Base-by-base conservation (phyloP, 2,888 invertebrate genomes). In the Hemicrepidius hirtus region DNA sequence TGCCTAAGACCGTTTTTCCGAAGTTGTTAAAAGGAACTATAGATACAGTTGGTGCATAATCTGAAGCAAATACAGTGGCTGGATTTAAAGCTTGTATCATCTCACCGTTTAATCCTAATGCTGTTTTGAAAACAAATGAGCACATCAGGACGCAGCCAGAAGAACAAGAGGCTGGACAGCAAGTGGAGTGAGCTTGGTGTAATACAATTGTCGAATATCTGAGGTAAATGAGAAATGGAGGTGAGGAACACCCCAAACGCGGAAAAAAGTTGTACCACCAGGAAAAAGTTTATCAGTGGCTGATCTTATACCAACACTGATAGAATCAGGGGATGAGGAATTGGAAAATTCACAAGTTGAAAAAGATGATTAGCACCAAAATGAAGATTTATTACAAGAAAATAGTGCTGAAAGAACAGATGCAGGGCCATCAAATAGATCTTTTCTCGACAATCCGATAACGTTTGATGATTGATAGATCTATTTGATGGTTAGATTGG, bases 11-110 rank as follows among this genome's bases (percentile, higher is more conserved):
- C 1, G 1, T 44, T 1, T 67, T 67, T 28, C 66, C 55, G 0
- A 40, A 24, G 3, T 35, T 12, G 24, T 16, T 62, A 3, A 40
- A 62, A 0, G 44, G 18, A 18, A 49, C 46, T 0, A 32, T 63
- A 0, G 6, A 46, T 10, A 28, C 28, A 16, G 12, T 46, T 13
- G 63, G 32, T 9, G n/a, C 9, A 24, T 46, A 5, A 24, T 44
- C 16, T 1, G 16, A 0, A 9, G 20, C n/a, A 0, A 62, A 62
- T 9, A 4, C 9, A 16, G 6, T 50, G 41, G 62, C 44, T 6
- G 24, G 62, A 9, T 62, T 62, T 44, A 62, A 62, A 32, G 24
- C 62, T 9, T 62, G 44, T 28, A 28, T 13, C 1, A 62, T 46
- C 1, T 12, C 13, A 2, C 28, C 44, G 1, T 46, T 44, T 46